Percentiles rank a stretch among this genome's conserved stretches.
Conservation (phyloP, 2,113 vertebrate species). For the Vimba vimba region DNA sequence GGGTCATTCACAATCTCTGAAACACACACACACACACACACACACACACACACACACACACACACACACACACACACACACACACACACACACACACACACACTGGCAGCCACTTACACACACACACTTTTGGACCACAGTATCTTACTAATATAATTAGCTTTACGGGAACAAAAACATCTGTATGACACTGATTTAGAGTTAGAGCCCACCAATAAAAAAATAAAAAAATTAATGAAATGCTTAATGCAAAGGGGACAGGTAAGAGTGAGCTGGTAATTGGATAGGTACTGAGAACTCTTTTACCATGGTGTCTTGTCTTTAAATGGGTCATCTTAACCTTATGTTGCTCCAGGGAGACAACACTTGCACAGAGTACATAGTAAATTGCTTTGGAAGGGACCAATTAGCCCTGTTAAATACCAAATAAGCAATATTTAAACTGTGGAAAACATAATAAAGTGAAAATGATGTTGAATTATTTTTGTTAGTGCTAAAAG, state of each 20-base stretch:
- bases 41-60: constrained; percentile 33
- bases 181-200: neutral
- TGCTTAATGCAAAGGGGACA: neutral
- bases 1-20: constrained; percentile 13
- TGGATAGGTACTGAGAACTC: neutral
- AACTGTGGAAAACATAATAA: constrained; percentile 4
- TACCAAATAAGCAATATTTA: neutral
- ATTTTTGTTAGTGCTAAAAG: neutral
- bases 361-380: neutral
- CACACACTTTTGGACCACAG: constrained; percentile 21
- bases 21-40: constrained; percentile 9
- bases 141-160: neutral
- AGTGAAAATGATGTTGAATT: neutral
- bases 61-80: constrained; percentile 32
- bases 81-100: constrained; percentile 16
- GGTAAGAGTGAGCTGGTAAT: neutral
- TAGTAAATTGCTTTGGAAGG: neutral
- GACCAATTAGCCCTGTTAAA: neutral
- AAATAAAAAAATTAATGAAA: neutral
- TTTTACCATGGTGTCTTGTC: neutral
- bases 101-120: constrained; percentile 5
- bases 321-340: too few species aligned
- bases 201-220: neutral
- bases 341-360: too few species aligned
- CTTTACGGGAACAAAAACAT: neutral